These are phyloP conservation scores for Malurus alboscapulatus DNA, from an alignment of 2,113 vertebrate genomes.

Conservation along the genomic window DNA sequence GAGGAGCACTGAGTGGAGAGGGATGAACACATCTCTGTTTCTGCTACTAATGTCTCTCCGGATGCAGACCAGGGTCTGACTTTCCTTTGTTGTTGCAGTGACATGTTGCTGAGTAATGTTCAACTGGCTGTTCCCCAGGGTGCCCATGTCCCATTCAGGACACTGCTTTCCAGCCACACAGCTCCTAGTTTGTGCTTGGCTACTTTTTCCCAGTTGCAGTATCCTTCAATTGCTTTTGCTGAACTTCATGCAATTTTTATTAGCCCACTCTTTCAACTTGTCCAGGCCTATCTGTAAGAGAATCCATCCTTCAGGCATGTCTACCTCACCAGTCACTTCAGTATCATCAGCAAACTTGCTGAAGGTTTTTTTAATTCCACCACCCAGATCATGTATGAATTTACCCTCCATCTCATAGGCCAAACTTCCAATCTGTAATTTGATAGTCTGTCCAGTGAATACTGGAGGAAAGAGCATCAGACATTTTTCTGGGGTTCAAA, in stretches of 20 bases:
- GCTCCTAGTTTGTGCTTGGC: not conserved
- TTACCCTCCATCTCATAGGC: accelerated
- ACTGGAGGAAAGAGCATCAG: not conserved
- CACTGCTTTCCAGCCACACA: not conserved
- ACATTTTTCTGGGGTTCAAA: not conserved
- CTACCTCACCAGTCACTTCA: not conserved
- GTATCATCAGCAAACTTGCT: not conserved
- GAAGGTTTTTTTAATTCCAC: not conserved
- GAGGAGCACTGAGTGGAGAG: not conserved
- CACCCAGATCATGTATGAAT: not conserved
- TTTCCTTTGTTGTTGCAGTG: not conserved
- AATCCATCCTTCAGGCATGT: not conserved
- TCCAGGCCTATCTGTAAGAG: not conserved
- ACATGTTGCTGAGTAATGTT: not conserved
- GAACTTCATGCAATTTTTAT: not conserved
- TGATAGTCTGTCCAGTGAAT: not conserved
- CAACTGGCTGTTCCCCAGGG: not conserved
- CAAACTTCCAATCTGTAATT: not conserved
- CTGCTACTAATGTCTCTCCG: not conserved
- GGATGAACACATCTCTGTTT: not conserved
- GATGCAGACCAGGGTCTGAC: not conserved
- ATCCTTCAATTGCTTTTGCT: not conserved
- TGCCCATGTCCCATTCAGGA: not conserved
- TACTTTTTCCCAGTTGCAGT: not conserved
- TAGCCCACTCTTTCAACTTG: not conserved